Base-by-base conservation (phyloP, 92 coral and sea anemone species). In the Parazoanthus atlanticus region DNA sequence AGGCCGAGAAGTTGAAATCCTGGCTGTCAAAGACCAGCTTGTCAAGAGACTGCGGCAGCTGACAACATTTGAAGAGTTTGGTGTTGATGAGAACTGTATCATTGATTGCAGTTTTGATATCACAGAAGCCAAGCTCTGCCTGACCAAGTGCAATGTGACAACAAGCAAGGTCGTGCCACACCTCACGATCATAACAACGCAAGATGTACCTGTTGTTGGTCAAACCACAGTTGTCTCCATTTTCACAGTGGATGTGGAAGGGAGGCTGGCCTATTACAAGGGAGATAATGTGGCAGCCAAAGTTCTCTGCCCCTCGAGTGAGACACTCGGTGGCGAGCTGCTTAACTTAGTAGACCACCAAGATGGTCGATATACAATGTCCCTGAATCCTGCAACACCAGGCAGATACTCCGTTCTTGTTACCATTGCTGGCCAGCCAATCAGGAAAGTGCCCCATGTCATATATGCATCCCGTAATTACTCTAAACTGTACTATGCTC, bases 21-120 rank as follows among this genome's bases (percentile, higher is more conserved):
- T 90, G 54, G 70, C 90, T 85, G 76, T 89, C 73, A 72, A 90
- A 65, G 87, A 81, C 30, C 92, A 90, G 90, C 66, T 90, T n/a
- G 43, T 64, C 64, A 64, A 86, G 75, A 78, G 84, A 81, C 76
- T 90, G 25, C 58, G 38, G 29, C 90, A 90, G 36, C 83, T 90
- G 84, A 86, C 77, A 21, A 61, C 61, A 7, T 76, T 28, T 3
- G 46, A 78, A 36, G 90, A 64, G 31, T 54, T 80, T 71, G 74
- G 82, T 46, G 87, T 64, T 78, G 86, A 86, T 23, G 92, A 79
- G 29, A 90, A 86, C 65, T 52, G 76, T 32, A 86, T 86, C 72
- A 84, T 90, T 80, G 90, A 90, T 69, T 85, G 85, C 77, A 52
- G 15, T 31, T 90, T 90, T 86, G 92, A 90, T 73, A 78, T 90